Percentiles rank a stretch among this genome's conserved stretches.
Conservation (phyloP, 2,888 invertebrate species). For the Hipparchia semele region DNA sequence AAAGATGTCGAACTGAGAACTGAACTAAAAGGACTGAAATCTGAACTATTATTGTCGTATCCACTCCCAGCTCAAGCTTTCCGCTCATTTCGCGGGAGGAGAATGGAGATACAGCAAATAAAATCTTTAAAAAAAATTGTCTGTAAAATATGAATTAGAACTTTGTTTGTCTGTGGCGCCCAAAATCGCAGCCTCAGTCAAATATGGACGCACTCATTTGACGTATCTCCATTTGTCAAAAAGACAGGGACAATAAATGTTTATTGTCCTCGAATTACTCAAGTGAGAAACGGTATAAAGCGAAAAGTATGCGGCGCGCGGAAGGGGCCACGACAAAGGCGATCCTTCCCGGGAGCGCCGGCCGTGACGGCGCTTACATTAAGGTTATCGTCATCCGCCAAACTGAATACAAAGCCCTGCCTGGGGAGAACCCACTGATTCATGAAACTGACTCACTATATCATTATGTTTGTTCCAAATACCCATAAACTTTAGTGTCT, state of each 20-base stretch:
- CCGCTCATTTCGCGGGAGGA: too few relatives aligned
- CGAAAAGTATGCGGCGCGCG: slow-evolving; percentile 74
- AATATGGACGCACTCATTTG: slow-evolving; percentile 67
- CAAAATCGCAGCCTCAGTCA: slow-evolving; percentile 38
- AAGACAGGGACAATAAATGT: slow-evolving; percentile 80
- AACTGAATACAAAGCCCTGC: slow-evolving; percentile 78
- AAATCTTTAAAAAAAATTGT: too few relatives aligned
- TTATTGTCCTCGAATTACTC: slow-evolving; percentile 82
- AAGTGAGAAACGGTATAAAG: slow-evolving; percentile 80
- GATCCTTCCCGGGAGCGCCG: slow-evolving; percentile 80
- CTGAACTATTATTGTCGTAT: too few relatives aligned
- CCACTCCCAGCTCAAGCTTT: too few relatives aligned
- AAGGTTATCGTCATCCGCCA: slow-evolving; percentile 81
- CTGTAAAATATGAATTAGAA: too few relatives aligned
- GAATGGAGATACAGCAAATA: too few relatives aligned
- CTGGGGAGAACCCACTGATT: slow-evolving; percentile 72
- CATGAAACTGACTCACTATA: slow-evolving; percentile 71
- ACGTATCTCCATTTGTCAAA: slow-evolving; percentile 76
- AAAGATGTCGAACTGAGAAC: too few relatives aligned
- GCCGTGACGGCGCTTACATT: slow-evolving; percentile 82
- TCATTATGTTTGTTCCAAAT: slow-evolving; percentile 67
- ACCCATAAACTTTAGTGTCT: slow-evolving; percentile 25
- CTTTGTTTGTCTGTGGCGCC: too few relatives aligned
- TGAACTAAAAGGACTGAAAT: too few relatives aligned
- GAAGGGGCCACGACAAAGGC: slow-evolving; percentile 80